Percentiles rank a stretch among this genome's conserved stretches.
Evolutionary conservation across 2,113 vertebrate genomes (phyloP).

Genomic region (Saimiri boliviensis): DNA sequence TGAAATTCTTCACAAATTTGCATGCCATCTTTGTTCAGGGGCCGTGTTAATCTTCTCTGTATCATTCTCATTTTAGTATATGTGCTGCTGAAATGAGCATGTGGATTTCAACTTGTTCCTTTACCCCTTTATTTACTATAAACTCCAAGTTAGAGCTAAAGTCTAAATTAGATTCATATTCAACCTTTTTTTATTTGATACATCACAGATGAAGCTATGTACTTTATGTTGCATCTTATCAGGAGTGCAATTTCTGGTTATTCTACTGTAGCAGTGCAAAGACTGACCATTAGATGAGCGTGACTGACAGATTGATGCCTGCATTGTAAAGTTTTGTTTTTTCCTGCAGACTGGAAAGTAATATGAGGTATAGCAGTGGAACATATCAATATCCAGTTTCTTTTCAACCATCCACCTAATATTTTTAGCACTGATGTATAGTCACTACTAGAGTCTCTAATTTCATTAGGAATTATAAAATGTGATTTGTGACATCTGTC

Average conservation of each 20-base stretch:
- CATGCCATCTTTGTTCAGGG: no score
- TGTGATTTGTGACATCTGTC: background rate
- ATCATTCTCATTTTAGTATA: no score
- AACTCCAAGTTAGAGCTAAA: slow-evolving; percentile 42
- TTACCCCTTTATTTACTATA: background rate
- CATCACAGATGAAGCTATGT: background rate
- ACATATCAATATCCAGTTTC: background rate
- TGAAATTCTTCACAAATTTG: no score
- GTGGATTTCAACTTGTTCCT: background rate
- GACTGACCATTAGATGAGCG: background rate
- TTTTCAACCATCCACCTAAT: background rate
- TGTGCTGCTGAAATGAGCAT: no score
- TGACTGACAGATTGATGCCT: background rate
- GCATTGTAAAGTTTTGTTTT: background rate
- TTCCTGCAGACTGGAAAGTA: slow-evolving; percentile 31
- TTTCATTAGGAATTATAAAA: slow-evolving; percentile 34
- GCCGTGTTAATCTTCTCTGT: no score
- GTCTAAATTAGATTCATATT: slow-evolving; percentile 16
- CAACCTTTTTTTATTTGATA: background rate
- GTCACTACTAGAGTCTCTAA: background rate
- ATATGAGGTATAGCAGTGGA: background rate
- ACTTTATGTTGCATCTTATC: background rate
- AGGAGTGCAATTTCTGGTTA: background rate
- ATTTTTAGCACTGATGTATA: slow-evolving; percentile 5
- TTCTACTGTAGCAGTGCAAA: background rate